Evolutionary conservation across 2,888 invertebrate species (phyloP), one percentile per base, ranked within the genome.

Genomic region (Hirtodrosophila confusa): DNA sequence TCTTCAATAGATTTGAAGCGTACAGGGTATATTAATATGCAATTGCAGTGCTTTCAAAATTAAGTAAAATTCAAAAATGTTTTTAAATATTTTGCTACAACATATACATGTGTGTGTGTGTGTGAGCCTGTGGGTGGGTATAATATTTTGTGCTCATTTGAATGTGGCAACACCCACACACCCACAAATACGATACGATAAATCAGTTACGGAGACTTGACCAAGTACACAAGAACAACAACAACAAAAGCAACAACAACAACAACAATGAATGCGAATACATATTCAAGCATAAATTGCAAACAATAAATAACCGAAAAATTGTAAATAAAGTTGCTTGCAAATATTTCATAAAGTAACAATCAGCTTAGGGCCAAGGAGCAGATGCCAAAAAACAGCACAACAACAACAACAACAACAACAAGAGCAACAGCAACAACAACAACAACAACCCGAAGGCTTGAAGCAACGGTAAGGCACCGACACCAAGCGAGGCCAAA

Each of bases 291-390:
- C 89, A 84, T 77, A 88, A 86, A 89, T 89, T 86, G 85, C 87
- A 78, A 88, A 86, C 85, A 88, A 88, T 88, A 88, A 89, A 88
- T 86, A 88, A 88, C 88, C 75, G 78, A 88, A 87, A 89, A 88
- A 88, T 88, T 88, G 87, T 88, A 89, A 88, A 88, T 86, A 82
- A 80, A 86, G 88, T 82, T 87, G 86, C 88, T 72, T 79, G 80
- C 85, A 89, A 89, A 88, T 89, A 89, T 86, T 88, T 88, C 85
- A 85, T 75, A 88, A 87, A 78, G 85, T 75, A 88, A 78, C 88
- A 88, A 85, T 80, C 78, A 73, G 88, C 85, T 88, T 85, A 78
- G 77, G 88, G 87, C 88, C 72, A 80, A 78, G 84, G 80, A 88
- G 80, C 82, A 82, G 82, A 82, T 82, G 82, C 82, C 82, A 82